Evolutionary conservation across 2,888 invertebrate species (phyloP).

Genomic region (Druceiella hillmani): DNA sequence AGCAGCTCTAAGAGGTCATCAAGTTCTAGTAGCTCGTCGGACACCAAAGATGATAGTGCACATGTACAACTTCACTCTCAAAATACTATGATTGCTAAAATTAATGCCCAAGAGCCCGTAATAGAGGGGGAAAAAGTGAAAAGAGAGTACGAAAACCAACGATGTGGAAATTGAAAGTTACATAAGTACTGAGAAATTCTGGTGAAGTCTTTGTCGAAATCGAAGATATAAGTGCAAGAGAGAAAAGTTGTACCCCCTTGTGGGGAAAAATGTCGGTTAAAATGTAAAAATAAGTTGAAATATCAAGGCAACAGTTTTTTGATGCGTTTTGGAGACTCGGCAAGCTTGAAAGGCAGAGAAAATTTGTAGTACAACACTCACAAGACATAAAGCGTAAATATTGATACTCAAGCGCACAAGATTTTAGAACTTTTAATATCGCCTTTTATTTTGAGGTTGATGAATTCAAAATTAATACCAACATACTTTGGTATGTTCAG

Average conservation of each 20-base stretch:
- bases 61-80: too few relatives aligned
- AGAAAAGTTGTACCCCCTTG: slow-evolving; percentile 13
- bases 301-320: slow-evolving; percentile 11
- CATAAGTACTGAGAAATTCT: slow-evolving; percentile 8
- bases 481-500: too few relatives aligned
- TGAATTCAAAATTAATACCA: too few relatives aligned
- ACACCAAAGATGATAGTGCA: too few relatives aligned
- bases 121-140: too few relatives aligned
- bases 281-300: too few relatives aligned
- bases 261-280: slow-evolving; percentile 16
- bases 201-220: slow-evolving; percentile 11
- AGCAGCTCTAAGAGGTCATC: too few relatives aligned
- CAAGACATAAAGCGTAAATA: slow-evolving; percentile 11
- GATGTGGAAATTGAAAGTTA: slow-evolving; percentile 11
- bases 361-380: slow-evolving; percentile 11
- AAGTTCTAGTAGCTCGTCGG: too few relatives aligned
- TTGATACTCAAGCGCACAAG: slow-evolving; percentile 4
- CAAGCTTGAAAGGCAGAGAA: slow-evolving; percentile 13
- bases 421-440: slow-evolving; percentile 7
- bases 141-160: slow-evolving; percentile 6
- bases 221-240: slow-evolving; percentile 9
- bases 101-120: too few relatives aligned
- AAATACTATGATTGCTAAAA: too few relatives aligned
- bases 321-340: slow-evolving; percentile 14
- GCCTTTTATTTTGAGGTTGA: slow-evolving; percentile 6